phyloP scores from a whole-genome alignment of 2,113 vertebrate species.

The Otus sunia region DNA sequence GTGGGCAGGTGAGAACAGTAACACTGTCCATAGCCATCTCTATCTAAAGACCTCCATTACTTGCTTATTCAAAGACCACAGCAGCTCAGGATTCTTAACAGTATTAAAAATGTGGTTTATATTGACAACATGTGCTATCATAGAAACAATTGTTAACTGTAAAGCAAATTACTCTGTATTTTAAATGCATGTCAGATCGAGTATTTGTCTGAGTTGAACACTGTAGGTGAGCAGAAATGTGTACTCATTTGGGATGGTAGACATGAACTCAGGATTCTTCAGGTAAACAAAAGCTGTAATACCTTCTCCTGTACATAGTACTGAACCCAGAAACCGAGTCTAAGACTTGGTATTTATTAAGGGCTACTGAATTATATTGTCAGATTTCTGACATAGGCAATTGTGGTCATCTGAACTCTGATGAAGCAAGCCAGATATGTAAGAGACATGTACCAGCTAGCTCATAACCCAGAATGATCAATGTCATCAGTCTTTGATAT shows the following conservation, averaged over 20 bases:
- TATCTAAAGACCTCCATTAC: neutral
- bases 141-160: neutral
- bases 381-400: neutral
- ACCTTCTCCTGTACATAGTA: neutral
- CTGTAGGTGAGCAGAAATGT: neutral
- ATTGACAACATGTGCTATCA: neutral
- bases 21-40: neutral
- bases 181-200: neutral
- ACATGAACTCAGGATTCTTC: neutral
- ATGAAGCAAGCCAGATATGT: neutral
- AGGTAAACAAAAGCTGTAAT: neutral
- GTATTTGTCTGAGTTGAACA: neutral
- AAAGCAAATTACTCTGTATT: neutral
- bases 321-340: neutral
- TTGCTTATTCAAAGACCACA: neutral
- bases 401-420: neutral
- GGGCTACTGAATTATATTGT: neutral
- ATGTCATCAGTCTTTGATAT: neutral
- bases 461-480: neutral
- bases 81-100: neutral
- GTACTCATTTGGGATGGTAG: neutral
- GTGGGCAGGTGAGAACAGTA: neutral
- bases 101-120: neutral
- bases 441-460: neutral
- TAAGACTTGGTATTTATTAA: neutral